A percentile compares a stretch with the other conserved stretches of the same genome.
Evolutionary conservation across 2,797 vertebrate genomes (phyloP).

Genomic region (Poecilia wingei): DNA sequence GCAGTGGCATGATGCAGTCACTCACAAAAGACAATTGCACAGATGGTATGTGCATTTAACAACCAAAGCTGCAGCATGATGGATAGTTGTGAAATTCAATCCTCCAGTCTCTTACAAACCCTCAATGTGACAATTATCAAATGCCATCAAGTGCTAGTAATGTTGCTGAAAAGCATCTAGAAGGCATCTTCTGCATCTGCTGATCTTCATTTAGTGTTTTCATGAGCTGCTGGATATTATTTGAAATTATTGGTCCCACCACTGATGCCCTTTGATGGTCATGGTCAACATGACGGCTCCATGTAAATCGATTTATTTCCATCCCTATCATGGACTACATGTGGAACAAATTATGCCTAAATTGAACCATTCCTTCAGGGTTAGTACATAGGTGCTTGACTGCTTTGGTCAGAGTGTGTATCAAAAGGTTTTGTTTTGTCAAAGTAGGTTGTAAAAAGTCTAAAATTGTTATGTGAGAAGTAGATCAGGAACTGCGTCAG

Average conservation of each 20-base stretch:
- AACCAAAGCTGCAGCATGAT: neutral
- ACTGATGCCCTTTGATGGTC: neutral
- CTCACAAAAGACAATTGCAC: neutral
- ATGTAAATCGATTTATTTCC: neutral
- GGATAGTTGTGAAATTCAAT: neutral
- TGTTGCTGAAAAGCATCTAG: neutral
- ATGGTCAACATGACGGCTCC: neutral
- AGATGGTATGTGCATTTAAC: neutral
- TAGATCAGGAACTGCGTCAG: constrained; percentile 89
- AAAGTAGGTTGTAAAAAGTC: constrained; percentile 61
- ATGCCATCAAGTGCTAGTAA: neutral
- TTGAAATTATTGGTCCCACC: neutral
- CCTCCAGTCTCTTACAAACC: neutral
- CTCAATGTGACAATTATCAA: neutral
- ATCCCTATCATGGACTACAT: neutral
- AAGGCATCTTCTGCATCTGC: neutral
- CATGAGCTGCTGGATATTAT: neutral
- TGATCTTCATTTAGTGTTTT: neutral
- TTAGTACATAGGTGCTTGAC: constrained; percentile 43
- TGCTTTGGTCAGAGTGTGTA: constrained; percentile 28
- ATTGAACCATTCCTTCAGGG: constrained; percentile 6
- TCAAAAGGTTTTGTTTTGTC: constrained; percentile 64
- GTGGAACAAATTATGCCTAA: neutral
- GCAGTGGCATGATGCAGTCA: neutral
- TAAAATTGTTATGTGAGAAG: constrained; percentile 63